Evolutionary conservation across 2,113 vertebrate species (phyloP), one percentile per base, ranked within the genome.

Genomic region (Pseudopipra pipra): DNA sequence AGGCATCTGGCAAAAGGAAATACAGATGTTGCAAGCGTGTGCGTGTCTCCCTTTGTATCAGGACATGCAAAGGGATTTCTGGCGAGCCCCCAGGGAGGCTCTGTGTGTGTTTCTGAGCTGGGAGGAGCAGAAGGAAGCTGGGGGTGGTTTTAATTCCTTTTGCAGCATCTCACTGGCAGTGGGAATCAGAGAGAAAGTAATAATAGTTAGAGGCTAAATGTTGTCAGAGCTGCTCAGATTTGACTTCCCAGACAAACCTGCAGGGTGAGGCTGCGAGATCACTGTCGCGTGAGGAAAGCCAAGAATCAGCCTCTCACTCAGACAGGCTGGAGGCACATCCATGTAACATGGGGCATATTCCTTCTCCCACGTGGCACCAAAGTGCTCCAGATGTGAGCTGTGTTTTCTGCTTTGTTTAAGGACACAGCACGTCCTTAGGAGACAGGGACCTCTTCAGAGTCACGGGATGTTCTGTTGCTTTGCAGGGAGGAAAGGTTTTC

Each of bases 41-140:
- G 30, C 33, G 13, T 63, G 39, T 55, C 16, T 28, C 58, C 17
- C 67, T 73, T 79, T 72, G 46, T 63, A 17, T 55, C 17, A 15
- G 9, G 3, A 20, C 27, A 10, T 4, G 37, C 18, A 15, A n/a
- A 28, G 0, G 5, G 54, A 61, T 11, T 95, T 58, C 70, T 81
- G 87, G 54, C 1, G 2, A 76, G 44, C 17, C 59, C 8, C 8
- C 0, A 4, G 65, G 47, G 30, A 80, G 1, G 35, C 51, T 43
- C 23, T 28, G 31, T 56, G 9, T 63, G 61, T 63, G 23, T 61
- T 92, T 76, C 44, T 89, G 81, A 70, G 58, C 62, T 73, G 80
- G 89, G 89, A 95, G 55, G 43, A 92, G 89, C 56, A 78, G 71
- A 61, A 91, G 58, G 91, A 94, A 91, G 87, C 94, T 93, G 93